Conservation (phyloP, 2,888 invertebrate species). For the Eretmocerus hayati region DNA sequence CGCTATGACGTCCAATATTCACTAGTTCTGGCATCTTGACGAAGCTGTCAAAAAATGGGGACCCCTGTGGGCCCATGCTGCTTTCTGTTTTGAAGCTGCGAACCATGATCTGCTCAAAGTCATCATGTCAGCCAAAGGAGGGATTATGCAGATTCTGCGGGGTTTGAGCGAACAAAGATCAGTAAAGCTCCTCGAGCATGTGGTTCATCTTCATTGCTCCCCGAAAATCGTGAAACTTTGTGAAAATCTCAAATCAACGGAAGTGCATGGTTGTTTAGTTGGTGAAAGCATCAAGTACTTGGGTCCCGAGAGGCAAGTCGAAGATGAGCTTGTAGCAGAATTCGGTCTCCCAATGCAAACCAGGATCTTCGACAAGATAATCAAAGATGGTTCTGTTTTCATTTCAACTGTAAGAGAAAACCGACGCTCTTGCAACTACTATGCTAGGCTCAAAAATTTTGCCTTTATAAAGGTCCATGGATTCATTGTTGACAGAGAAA, state of each 20-base stretch:
- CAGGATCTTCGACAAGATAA: too few relatives aligned
- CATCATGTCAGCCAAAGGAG: background rate
- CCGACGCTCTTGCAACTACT: constrained; percentile 1
- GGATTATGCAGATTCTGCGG: background rate
- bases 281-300: too few relatives aligned
- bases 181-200: background rate
- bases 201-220: background rate
- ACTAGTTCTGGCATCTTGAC: background rate
- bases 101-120: background rate
- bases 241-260: background rate
- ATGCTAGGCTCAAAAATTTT: background rate
- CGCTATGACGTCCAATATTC: background rate
- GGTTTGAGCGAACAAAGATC: too few relatives aligned
- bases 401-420: too few relatives aligned
- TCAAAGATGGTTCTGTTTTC: too few relatives aligned
- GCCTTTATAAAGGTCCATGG: background rate
- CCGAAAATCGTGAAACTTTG: background rate
- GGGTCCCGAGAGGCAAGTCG: too few relatives aligned
- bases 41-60: background rate
- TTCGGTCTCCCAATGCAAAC: too few relatives aligned
- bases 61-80: background rate
- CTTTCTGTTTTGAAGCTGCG: background rate
- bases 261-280: background rate
- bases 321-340: too few relatives aligned
- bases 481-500: constrained; percentile 1